Evolutionary conservation across 2,888 invertebrate genomes (phyloP), one percentile per base, ranked within the genome.

Genomic region (Agrotis exclamationis): DNA sequence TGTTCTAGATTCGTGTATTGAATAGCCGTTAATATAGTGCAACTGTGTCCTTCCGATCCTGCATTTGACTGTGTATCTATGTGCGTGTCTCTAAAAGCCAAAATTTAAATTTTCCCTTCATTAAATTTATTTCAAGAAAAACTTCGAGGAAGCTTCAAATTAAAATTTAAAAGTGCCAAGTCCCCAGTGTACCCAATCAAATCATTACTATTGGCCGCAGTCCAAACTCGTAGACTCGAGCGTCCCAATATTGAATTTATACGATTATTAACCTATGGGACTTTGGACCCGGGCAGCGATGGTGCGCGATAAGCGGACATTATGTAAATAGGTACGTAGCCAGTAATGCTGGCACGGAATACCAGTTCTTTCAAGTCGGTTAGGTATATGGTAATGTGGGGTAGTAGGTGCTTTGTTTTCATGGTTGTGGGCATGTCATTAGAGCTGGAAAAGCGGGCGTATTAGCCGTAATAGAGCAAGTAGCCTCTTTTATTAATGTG

Each of bases 171-270:
- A 39, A 75, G 58, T 63, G 33, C 54, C 33, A 74, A 76, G 65
- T 82, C 48, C 66, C 18, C 45, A 76, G 66, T 67, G 1, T 71
- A 22, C 47, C 3, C 2, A 66, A 45, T 70, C 67, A 71, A 70
- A 84, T 85, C 76, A 79, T 85, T 83, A 79, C 78, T 76, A 70
- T 86, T 84, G 84, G 84, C 85, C 54, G 22, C 62, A 76, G 69
- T 81, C 84, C 80, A 74, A 81, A 60, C 70, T 70, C 66, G 80
- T 75, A 73, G 72, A 80, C 65, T 77, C 69, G 64, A 78, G 75
- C 84, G 68, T 84, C 82, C 82, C 79, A 85, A 88, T 88, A 90
- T 90, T 88, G 86, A 90, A 89, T 89, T 85, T 89, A 88, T 90
- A 83, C 85, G 88, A 88, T 90, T 90, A 89, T 88, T 88, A 88